Evolutionary conservation across 92 coral and sea anemone genomes (phyloP).

Genomic region (Palythoa heliodiscus): DNA sequence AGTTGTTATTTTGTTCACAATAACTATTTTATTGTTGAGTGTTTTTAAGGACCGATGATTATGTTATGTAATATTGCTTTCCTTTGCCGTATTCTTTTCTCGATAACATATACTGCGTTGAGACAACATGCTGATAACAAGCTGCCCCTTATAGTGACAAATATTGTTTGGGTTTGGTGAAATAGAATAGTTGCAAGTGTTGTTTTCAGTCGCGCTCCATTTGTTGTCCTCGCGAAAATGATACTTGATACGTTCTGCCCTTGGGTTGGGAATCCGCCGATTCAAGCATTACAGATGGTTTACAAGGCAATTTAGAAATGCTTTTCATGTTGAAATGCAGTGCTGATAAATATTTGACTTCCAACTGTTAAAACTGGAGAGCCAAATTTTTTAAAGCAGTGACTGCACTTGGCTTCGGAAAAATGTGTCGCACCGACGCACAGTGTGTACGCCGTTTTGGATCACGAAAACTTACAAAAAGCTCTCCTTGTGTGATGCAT

Average conservation of each 20-base stretch:
- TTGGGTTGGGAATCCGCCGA: background rate
- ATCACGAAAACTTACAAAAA: slow-evolving; percentile 20
- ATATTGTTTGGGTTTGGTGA: background rate
- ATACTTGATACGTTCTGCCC: background rate
- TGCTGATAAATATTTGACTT: slow-evolving; percentile 30
- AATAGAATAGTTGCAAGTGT: background rate
- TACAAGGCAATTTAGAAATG: background rate
- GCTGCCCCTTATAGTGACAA: slow-evolving; percentile 18
- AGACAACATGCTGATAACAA: slow-evolving; percentile 41
- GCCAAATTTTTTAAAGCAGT: background rate
- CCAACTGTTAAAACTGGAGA: slow-evolving; percentile 30
- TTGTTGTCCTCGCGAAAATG: background rate
- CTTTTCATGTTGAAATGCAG: background rate
- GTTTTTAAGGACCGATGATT: background rate
- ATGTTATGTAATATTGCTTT: background rate
- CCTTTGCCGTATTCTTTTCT: background rate
- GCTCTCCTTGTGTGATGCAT: background rate
- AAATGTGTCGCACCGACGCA: background rate
- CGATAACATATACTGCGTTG: background rate
- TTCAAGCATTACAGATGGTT: background rate
- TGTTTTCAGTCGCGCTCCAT: background rate
- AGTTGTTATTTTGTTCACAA: slow-evolving; percentile 19
- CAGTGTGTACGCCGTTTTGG: background rate
- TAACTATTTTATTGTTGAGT: background rate
- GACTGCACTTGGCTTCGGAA: slow-evolving; percentile 17